These are phyloP conservation scores for Oncorhynchus tshawytscha DNA, from an alignment of 2,113 vertebrate species.

Conservation along the genomic window DNA sequence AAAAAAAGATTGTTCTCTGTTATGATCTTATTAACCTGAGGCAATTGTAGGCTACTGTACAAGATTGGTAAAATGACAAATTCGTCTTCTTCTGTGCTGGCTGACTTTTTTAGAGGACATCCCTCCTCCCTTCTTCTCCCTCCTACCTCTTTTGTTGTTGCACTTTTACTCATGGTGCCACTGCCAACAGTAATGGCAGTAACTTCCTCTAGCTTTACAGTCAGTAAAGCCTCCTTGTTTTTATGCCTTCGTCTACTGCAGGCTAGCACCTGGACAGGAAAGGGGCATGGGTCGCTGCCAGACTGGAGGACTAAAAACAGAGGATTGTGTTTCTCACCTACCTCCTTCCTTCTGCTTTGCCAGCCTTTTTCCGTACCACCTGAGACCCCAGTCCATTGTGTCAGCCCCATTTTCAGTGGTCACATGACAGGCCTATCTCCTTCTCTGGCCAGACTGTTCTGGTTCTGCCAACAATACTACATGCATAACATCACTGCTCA, in stretches of 20 bases:
- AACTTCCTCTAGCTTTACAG: too few species aligned
- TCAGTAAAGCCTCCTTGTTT: too few species aligned
- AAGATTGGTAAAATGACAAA: too few species aligned
- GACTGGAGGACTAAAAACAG: conserved; percentile 12
- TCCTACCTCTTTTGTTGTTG: background rate
- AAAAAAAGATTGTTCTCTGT: too few species aligned
- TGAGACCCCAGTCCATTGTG: conserved; percentile 39
- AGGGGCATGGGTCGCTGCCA: conserved; percentile 5
- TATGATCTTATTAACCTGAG: too few species aligned
- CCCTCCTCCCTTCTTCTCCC: background rate
- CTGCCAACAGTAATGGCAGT: background rate
- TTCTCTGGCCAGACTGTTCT: conserved; percentile 3
- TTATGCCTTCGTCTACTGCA: background rate
- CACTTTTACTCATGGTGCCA: conserved; percentile 1
- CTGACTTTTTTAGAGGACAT: background rate
- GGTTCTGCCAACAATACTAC: too few species aligned
- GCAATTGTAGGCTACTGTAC: too few species aligned
- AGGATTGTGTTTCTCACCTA: conserved; percentile 29
- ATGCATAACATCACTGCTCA: too few species aligned
- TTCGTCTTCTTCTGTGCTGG: too few species aligned
- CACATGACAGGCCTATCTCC: conserved; percentile 24
- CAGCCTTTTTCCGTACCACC: conserved; percentile 44
- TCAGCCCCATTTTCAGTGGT: conserved; percentile 38
- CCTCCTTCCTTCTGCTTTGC: conserved; percentile 16
- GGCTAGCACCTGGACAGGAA: background rate